phyloP scores from a whole-genome alignment of 1,140 invertebrate species.

The Tetragonula clypearis region DNA sequence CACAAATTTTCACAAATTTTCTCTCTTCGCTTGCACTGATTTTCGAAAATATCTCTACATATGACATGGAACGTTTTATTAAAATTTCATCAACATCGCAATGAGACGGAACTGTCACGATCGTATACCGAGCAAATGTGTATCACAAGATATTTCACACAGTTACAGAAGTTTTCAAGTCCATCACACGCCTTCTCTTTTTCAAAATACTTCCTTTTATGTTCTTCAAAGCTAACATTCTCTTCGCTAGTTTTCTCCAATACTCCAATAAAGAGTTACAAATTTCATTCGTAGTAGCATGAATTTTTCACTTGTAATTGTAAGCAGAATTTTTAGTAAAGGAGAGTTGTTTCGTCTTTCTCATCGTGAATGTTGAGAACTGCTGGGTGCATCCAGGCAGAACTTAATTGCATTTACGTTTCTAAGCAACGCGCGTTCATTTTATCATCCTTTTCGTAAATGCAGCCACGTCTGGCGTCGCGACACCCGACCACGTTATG shows the following conservation, averaged over 20 bases:
- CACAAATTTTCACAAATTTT: no score
- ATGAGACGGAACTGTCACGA: background rate
- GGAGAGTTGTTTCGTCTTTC: background rate
- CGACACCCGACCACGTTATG: constrained; percentile 47
- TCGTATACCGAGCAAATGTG: background rate
- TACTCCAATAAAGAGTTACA: background rate
- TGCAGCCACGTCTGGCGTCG: background rate
- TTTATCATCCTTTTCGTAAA: constrained; percentile 29
- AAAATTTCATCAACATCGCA: background rate
- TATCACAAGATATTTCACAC: background rate
- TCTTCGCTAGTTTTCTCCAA: no score
- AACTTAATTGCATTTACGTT: constrained; percentile 35
- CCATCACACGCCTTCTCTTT: no score
- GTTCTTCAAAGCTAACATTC: background rate
- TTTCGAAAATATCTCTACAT: background rate
- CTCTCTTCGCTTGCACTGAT: background rate
- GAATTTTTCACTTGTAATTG: background rate
- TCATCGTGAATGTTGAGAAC: background rate
- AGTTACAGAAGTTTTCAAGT: background rate
- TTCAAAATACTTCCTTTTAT: background rate
- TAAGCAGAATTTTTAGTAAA: background rate
- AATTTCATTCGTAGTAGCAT: background rate
- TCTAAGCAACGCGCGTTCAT: constrained; percentile 23
- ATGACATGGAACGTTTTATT: background rate
- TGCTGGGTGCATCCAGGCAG: constrained; percentile 1